Percentiles rank a stretch among this genome's conserved stretches.
These are phyloP conservation scores for Samia ricini DNA, from an alignment of 1,140 invertebrate species.

Conservation along the genomic window DNA sequence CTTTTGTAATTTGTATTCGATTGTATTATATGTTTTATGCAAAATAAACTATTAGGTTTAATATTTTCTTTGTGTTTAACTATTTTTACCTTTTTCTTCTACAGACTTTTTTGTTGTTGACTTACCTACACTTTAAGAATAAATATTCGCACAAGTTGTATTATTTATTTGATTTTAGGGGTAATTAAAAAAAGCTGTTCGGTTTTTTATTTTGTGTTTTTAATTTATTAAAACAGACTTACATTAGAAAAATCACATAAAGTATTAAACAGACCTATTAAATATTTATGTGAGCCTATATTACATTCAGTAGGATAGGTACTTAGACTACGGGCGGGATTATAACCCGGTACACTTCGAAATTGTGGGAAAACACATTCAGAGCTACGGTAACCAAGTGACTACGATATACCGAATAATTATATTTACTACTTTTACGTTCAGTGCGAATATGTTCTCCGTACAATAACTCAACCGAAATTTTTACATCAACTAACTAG, in stretches of 20 bases:
- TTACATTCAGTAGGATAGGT: slow-evolving; percentile 75
- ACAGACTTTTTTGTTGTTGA: too few species aligned
- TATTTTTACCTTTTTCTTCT: too few species aligned
- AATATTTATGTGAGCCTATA: slow-evolving; percentile 79
- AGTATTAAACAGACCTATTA: slow-evolving; percentile 77
- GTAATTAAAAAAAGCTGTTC: not conserved
- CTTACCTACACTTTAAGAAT: not conserved
- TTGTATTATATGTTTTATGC: not conserved
- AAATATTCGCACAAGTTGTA: not conserved
- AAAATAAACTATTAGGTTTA: not conserved
- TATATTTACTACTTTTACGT: slow-evolving; percentile 22
- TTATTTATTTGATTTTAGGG: not conserved
- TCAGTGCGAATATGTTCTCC: slow-evolving; percentile 55
- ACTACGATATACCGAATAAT: not conserved
- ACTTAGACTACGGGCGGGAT: slow-evolving; percentile 78
- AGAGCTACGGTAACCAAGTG: slow-evolving; percentile 23
- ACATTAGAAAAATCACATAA: slow-evolving; percentile 77
- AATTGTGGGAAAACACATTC: slow-evolving; percentile 66
- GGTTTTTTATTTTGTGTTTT: slow-evolving; percentile 62
- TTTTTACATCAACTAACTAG: slow-evolving; percentile 65
- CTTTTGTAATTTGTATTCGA: not conserved
- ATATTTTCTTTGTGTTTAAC: too few species aligned
- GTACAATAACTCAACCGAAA: slow-evolving; percentile 54
- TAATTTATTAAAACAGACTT: slow-evolving; percentile 78
- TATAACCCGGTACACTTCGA: slow-evolving; percentile 74